Evolutionary conservation across 1,140 invertebrate species (phyloP), one percentile per base, ranked within the genome.

Genomic region (Drosophila kanapiae): DNA sequence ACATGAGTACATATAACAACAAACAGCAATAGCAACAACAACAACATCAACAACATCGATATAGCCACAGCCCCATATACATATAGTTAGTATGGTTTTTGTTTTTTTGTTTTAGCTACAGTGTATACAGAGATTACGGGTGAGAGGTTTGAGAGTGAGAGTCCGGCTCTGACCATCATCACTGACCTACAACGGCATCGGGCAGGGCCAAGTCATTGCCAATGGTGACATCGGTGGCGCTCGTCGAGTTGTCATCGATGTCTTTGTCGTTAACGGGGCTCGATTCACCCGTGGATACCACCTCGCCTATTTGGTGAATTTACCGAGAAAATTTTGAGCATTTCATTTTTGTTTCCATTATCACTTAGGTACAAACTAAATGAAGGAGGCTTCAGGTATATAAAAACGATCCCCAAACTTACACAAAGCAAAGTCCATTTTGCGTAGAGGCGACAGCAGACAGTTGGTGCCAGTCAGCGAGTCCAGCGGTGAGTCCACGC

Each of bases 201-300:
- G 65, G 78, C 54, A 78, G 65, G 74, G 71, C 79, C 68, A 88
- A 71, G 40, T 93, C 91, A 84, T 85, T 93, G 79, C 85, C 91
- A 83, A 93, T 94, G 91, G 94, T 93, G 80, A 92, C 93, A 83
- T 94, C 94, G 82, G 94, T 93, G 69, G 94, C 95, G 72, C 88
- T 86, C 71, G 96, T 96, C 57, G 91, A 92, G 75, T 78, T 86
- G 58, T 91, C 87, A 82, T 90, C 84, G 65, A 95, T 94, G 51
- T 96, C 96, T 91, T 97, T 96, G 93, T 97, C 96, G 91, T 96
- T 95, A 92, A 96, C 94, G 78, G 96, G 96, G 93, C 95, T 95
- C 91, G 94, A 94, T 88, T 94, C 94, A 82, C 93, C 94, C 91
- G 95, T 94, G 91, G 92, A 93, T 90, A 95, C 95, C 94, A 95